Conservation (phyloP, 37 sponge, comb jelly and placozoan species). For the Petrosia ficiformis region DNA sequence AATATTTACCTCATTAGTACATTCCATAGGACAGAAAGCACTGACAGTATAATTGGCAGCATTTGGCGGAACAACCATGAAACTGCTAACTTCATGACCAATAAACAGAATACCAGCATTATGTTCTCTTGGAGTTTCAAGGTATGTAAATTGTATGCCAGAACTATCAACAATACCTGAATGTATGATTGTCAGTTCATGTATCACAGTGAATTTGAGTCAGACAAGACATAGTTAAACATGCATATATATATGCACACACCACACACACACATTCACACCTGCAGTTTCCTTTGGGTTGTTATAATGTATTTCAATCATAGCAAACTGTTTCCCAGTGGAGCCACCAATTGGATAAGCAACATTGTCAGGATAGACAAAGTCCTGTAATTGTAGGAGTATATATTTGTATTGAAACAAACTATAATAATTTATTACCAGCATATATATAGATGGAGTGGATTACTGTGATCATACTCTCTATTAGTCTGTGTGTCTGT, state of each 20-base stretch:
- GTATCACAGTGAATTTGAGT: too few species aligned
- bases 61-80: conserved; percentile 16
- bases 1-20: too few species aligned
- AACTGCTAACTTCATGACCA: conserved; percentile 12
- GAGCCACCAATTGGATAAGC: conserved; percentile 23
- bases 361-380: conserved; percentile 12
- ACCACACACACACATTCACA: conserved; percentile 2
- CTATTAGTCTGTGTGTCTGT: too few species aligned
- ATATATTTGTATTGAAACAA: too few species aligned
- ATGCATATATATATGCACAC: too few species aligned
- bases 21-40: too few species aligned
- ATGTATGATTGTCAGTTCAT: too few species aligned
- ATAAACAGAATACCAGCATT: conserved; percentile 12
- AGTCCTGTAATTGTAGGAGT: conserved; percentile 8
- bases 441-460: too few species aligned
- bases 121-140: too few species aligned
- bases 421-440: too few species aligned
- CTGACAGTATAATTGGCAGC: neutral
- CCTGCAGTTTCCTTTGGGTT: conserved; percentile 9
- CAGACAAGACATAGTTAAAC: too few species aligned
- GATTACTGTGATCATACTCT: too few species aligned
- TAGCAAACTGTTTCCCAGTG: conserved; percentile 1
- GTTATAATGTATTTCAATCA: conserved; percentile 25
- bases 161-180: conserved; percentile 25
- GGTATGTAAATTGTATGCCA: conserved; percentile 29